Evolutionary conservation across 2,113 vertebrate genomes (phyloP), one percentile per base, ranked within the genome.

Genomic region (Spilogale gracilis): DNA sequence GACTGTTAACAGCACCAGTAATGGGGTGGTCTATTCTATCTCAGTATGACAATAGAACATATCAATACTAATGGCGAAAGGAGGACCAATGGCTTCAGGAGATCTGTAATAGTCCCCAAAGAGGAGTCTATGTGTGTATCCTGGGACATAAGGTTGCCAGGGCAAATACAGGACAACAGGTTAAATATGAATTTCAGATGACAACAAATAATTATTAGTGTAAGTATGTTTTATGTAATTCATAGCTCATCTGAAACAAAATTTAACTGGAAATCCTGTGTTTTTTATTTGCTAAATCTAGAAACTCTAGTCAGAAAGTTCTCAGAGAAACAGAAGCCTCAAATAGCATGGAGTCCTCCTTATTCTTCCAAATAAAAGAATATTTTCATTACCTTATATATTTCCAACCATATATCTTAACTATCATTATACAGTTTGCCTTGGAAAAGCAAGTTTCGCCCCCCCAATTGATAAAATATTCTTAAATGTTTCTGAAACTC

Each of bases 111-210:
- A 30, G 21, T 38, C 6, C 23, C 38, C 78, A 14, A 86, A 86
- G 45, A 27, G 91, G 48, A 96, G 20, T 12, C 27, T n/a, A 0
- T 56, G 18, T 56, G 18, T 18, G 56, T 30, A 1, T 83, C 74
- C 56, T 83, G 38, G 65, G 32, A 23, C 30, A 80, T 25, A 69
- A 38, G 65, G 38, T 21, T 93, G n/a, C 10, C 25, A 84, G 63
- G 93, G 67, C 58, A 61, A 95, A 79, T 74, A 50, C 8, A 78
- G 45, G 58, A 54, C 30, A 71, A 10, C 45, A 21, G 54, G 27
- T 71, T 89, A 94, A 58, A 89, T 82, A 91, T 93, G 38, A 91
- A 91, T 86, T 97, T 94, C 69, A 60, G 25, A 73, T 94, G 93
- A 89, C 14, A 89, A 56, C 11, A 92, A 90, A 80, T 86, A 50